phyloP scores from a whole-genome alignment of 2,113 vertebrate genomes.

The Platysternon megacephalum region DNA sequence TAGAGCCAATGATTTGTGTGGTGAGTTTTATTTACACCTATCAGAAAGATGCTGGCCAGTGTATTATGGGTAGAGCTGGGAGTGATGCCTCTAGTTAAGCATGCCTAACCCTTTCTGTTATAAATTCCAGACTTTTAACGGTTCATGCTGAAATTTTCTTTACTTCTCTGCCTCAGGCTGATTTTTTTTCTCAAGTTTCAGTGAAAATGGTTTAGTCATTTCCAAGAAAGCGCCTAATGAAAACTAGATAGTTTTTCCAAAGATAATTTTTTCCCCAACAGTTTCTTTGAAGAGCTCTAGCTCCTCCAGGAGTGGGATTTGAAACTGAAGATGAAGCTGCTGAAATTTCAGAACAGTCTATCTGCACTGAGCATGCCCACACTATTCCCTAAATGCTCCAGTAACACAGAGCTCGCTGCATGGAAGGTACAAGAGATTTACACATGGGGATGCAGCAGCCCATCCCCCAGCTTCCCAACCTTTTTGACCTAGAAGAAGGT shows the following conservation, averaged over 20 bases:
- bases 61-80: neutral
- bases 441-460: neutral
- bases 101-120: neutral
- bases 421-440: neutral
- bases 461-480: neutral
- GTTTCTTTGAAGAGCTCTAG: neutral
- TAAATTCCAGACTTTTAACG: neutral
- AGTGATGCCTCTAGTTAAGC: neutral
- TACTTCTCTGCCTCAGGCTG: neutral
- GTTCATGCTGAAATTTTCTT: neutral
- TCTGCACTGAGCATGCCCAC: neutral
- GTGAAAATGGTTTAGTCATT: neutral
- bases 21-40: neutral
- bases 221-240: neutral
- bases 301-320: neutral
- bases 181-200: neutral
- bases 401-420: neutral
- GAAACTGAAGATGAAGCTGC: accelerated
- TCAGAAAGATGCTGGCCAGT: neutral
- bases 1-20: neutral
- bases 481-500: neutral
- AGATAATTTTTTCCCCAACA: neutral
- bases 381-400: neutral
- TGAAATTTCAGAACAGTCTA: neutral
- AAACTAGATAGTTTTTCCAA: neutral